Percentiles rank a stretch among this genome's conserved stretches.
Conservation (phyloP, 2,888 invertebrate genomes). For the Phlogophora meticulosa region DNA sequence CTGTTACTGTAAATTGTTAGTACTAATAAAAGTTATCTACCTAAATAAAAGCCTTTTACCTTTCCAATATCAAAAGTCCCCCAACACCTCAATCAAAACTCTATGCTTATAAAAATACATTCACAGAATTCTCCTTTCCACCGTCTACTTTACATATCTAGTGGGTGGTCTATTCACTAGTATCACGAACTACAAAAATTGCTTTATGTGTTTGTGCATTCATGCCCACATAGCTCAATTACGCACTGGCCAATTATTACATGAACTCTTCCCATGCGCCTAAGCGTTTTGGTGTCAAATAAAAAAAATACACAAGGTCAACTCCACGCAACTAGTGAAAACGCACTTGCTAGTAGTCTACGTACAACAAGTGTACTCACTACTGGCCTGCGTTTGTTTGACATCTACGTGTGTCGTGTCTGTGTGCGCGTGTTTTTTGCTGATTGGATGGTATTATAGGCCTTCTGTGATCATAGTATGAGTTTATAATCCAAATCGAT, state of each 20-base stretch:
- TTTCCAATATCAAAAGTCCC: no score
- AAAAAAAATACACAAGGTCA: neutral
- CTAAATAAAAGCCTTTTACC: no score
- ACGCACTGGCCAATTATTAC: conserved; percentile 81
- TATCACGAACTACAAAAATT: conserved; percentile 82
- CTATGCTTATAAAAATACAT: neutral
- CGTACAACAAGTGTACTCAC: no score
- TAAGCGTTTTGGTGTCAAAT: conserved; percentile 32
- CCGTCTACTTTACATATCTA: conserved; percentile 62
- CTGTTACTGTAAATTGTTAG: no score
- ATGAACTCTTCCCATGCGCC: conserved; percentile 79
- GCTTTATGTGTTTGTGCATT: conserved; percentile 75
- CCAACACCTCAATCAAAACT: conserved; percentile 3
- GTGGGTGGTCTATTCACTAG: conserved; percentile 79
- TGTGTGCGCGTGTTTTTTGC: no score
- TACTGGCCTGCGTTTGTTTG: no score
- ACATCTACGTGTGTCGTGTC: no score
- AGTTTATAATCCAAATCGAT: no score
- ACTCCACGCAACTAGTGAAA: neutral
- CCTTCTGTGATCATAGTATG: no score
- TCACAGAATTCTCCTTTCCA: neutral
- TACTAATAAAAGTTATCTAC: no score
- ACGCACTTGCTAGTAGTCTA: neutral
- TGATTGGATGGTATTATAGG: no score
- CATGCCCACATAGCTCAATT: conserved; percentile 80